Evolutionary conservation across 2,797 vertebrate species (phyloP), one percentile per base, ranked within the genome.

Genomic region (Ibycter americanus): DNA sequence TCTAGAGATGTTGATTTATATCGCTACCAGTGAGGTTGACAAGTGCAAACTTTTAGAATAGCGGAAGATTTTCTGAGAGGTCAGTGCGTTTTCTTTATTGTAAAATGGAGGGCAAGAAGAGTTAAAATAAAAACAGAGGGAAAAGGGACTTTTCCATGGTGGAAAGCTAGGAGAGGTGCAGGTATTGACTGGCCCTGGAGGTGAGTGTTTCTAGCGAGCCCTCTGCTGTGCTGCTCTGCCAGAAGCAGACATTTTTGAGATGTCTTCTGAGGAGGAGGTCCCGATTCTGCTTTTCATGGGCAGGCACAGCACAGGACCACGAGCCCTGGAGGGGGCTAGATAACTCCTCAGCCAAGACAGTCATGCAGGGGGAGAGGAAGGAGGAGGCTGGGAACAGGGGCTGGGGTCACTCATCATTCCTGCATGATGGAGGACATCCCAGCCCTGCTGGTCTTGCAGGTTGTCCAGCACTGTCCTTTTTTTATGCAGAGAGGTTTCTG

Each of bases 41-140:
- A 95, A 96, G 82, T 91, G 76, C 71, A 92, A 76, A 52, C 83
- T 85, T 93, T 22, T 81, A 71, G 88, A 93, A 83, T 20, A 94
- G 74, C 0, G 0, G 44, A 67, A 81, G 65, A 62, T 90, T 93
- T 96, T 79, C 89, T 76, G 84, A 71, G 78, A 83, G 83, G 76
- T 92, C 83, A 54, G 11, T 22, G 34, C 74, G 82, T 85, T 93
- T 89, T 93, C 47, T 87, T 92, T 85, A 25, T 36, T 84, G 82
- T 88, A 72, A 83, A 86, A 71, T 76, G 36, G 47, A 89, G 88
- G 58, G 42, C 20, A 65, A 58, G 76, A 90, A 77, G 21, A 83
- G 36, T 86, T 92, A 51, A 91, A 91, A 61, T 79, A 76, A 89
- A 93, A 83, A 66, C 66, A 55, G 87, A 44, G 32, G 20, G 63